phyloP scores from a whole-genome alignment of 2,113 vertebrate genomes.

The Laterallus jamaicensis region DNA sequence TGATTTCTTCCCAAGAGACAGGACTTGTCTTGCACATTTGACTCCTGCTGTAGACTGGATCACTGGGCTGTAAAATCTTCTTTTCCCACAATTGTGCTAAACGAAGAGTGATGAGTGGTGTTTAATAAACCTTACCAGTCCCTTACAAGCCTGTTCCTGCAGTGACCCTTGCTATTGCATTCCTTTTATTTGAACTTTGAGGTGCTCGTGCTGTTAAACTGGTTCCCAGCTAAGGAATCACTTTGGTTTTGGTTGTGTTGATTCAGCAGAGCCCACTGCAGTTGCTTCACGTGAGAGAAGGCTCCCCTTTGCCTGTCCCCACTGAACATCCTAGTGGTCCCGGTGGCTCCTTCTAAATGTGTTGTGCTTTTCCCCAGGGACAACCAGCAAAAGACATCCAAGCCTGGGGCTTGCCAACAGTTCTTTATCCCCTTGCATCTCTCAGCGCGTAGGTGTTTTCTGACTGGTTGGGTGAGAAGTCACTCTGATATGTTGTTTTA shows the following conservation, averaged over 20 bases:
- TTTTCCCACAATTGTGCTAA: conserved; percentile 58
- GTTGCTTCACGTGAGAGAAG: background rate
- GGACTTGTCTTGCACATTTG: conserved; percentile 52
- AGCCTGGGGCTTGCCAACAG: background rate
- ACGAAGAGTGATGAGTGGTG: conserved; percentile 32
- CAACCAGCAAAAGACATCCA: background rate
- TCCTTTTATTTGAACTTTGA: conserved; percentile 25
- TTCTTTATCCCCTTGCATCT: background rate
- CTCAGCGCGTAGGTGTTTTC: background rate
- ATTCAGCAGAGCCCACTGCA: conserved; percentile 1
- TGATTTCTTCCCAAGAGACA: conserved; percentile 48
- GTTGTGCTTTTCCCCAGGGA: background rate
- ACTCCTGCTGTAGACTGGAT: conserved; percentile 42
- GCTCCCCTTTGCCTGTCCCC: background rate
- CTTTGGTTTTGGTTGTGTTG: background rate
- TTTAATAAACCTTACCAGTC: conserved; percentile 43
- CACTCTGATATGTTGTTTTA: background rate
- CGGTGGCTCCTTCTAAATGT: background rate
- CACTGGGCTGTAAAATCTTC: conserved; percentile 30
- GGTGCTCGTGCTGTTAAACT: conserved; percentile 25
- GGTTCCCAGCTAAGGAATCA: conserved; percentile 10
- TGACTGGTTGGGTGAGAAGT: background rate
- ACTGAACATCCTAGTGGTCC: background rate
- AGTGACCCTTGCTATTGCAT: conserved; percentile 54
- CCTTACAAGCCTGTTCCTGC: conserved; percentile 60